Conservation (phyloP, 2,797 vertebrate genomes). For the Buphagus erythrorhynchus region DNA sequence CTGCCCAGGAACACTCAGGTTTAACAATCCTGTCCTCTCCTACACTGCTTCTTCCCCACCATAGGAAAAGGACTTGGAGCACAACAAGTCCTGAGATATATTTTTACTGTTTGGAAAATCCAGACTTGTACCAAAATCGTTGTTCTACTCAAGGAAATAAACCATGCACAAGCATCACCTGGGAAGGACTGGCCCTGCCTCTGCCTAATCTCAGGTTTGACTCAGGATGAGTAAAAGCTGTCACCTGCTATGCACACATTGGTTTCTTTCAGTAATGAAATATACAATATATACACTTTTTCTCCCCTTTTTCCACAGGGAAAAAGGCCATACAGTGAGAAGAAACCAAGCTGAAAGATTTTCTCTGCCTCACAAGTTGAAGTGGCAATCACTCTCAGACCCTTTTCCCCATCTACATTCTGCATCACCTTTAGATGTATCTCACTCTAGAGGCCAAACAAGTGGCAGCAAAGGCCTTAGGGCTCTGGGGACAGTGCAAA, state of each 20-base stretch:
- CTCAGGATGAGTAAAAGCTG: background rate
- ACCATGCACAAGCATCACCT: background rate
- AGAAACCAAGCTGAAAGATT: background rate
- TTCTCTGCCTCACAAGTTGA: background rate
- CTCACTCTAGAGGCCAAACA: background rate
- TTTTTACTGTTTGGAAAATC: background rate
- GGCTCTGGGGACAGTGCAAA: background rate
- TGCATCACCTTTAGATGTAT: background rate
- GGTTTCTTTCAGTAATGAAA: background rate
- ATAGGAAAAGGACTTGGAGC: background rate
- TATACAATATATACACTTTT: background rate
- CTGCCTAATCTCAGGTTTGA: background rate
- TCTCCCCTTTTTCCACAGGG: background rate
- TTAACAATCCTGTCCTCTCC: background rate
- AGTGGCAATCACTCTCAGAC: background rate
- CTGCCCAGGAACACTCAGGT: background rate
- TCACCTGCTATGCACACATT: background rate
- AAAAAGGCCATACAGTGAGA: background rate
- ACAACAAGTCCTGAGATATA: background rate
- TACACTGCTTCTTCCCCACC: fast-evolving
- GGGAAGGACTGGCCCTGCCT: background rate
- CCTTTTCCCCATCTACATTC: background rate
- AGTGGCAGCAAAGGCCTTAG: background rate
- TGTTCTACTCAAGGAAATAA: background rate
- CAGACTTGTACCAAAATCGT: background rate